These are phyloP conservation scores for Lasioglossum malachurum DNA, from an alignment of 2,888 invertebrate species.

Conservation along the genomic window DNA sequence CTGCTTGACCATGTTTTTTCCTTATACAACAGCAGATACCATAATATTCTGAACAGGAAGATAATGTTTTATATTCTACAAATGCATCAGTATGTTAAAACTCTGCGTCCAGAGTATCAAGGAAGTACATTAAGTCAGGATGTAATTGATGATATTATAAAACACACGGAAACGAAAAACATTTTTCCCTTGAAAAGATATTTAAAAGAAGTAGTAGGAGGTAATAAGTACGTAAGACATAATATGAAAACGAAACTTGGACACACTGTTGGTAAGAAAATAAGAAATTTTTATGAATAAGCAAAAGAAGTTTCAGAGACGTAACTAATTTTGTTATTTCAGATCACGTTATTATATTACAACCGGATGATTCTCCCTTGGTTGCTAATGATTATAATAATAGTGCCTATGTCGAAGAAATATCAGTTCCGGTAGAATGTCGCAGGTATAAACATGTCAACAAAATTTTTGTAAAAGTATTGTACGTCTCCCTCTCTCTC, in stretches of 20 bases:
- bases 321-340: conserved; percentile 65
- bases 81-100: conserved; percentile 86
- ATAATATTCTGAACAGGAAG: background rate
- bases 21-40: conserved; percentile 29
- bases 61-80: conserved; percentile 77
- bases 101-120: conserved; percentile 84
- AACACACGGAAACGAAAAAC: conserved; percentile 77
- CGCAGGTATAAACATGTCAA: conserved; percentile 31
- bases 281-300: conserved; percentile 17
- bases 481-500: too few relatives aligned
- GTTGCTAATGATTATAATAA: conserved; percentile 80
- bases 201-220: conserved; percentile 87
- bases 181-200: conserved; percentile 84
- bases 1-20: conserved; percentile 86
- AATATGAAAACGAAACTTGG: conserved; percentile 87
- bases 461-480: background rate
- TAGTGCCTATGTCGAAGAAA: conserved; percentile 29
- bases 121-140: conserved; percentile 64
- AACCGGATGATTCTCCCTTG: conserved; percentile 86
- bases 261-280: conserved; percentile 86
- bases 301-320: background rate
- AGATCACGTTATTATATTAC: conserved; percentile 86
- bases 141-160: background rate
- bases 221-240: conserved; percentile 86
- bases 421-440: conserved; percentile 6